These are phyloP conservation scores for Phoxinus phoxinus DNA, from an alignment of 2,113 vertebrate genomes.

Conservation along the genomic window DNA sequence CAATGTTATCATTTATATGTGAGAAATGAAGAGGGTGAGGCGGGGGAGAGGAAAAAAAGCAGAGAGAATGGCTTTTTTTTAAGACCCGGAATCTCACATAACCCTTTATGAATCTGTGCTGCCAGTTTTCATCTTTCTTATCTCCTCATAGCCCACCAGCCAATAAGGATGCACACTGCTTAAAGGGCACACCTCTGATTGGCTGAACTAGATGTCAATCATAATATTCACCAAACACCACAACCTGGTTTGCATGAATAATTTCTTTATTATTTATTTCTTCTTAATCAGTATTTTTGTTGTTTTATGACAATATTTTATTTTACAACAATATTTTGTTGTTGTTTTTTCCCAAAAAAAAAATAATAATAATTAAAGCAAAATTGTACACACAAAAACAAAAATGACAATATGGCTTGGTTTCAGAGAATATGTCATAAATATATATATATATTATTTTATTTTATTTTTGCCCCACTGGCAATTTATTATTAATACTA, in stretches of 20 bases:
- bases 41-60: neutral
- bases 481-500: neutral
- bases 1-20: conserved; percentile 32
- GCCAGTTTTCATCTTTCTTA: conserved; percentile 30
- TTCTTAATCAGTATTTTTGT: neutral
- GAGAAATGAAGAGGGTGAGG: conserved; percentile 18
- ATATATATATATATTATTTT: neutral
- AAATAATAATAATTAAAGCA: too few species aligned
- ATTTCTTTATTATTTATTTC: neutral
- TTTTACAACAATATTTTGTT: too few species aligned
- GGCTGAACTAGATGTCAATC: conserved; percentile 14
- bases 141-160: conserved; percentile 24
- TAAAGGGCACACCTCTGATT: neutral
- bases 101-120: conserved; percentile 6
- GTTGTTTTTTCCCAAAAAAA: too few species aligned
- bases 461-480: neutral
- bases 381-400: too few species aligned
- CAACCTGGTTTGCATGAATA: neutral
- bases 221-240: conserved; percentile 7
- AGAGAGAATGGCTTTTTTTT: neutral
- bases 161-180: conserved; percentile 37
- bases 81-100: neutral
- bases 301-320: too few species aligned
- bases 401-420: neutral
- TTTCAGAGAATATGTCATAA: neutral